phyloP scores from a whole-genome alignment of 2,797 vertebrate genomes.

The Urophycis tenuis region DNA sequence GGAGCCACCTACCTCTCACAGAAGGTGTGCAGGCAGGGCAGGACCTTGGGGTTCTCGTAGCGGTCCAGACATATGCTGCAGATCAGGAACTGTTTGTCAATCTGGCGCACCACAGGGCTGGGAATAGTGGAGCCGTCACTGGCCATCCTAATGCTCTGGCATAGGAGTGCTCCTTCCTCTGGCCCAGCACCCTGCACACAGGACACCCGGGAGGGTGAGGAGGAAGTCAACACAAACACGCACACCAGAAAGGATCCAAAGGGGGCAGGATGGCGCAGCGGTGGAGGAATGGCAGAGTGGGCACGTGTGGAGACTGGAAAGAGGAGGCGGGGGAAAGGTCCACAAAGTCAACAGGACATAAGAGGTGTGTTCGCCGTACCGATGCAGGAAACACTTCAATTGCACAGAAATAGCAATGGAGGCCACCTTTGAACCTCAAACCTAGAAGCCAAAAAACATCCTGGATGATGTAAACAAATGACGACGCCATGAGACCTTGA shows the following conservation, averaged over 20 bases:
- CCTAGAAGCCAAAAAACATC: neutral
- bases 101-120: slow-evolving; percentile 96
- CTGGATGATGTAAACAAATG: neutral
- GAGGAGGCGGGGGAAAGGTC: no score
- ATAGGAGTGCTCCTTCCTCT: slow-evolving; percentile 74
- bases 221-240: neutral
- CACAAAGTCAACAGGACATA: neutral
- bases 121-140: slow-evolving; percentile 90
- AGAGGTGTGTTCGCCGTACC: neutral
- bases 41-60: slow-evolving; percentile 97
- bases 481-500: neutral
- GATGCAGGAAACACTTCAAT: no score
- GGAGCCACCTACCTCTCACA: slow-evolving; percentile 86
- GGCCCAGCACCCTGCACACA: slow-evolving; percentile 76
- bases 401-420: neutral
- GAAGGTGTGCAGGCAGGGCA: slow-evolving; percentile 98
- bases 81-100: slow-evolving; percentile 99
- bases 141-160: slow-evolving; percentile 95
- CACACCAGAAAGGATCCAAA: no score
- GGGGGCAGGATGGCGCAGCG: neutral
- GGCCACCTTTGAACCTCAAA: neutral
- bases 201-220: slow-evolving; percentile 25
- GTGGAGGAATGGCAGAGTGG: no score
- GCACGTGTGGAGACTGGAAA: neutral
- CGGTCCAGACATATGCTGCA: slow-evolving; percentile 99